phyloP scores from a whole-genome alignment of 2,888 invertebrate genomes.

The Trissolcus japonicus region DNA sequence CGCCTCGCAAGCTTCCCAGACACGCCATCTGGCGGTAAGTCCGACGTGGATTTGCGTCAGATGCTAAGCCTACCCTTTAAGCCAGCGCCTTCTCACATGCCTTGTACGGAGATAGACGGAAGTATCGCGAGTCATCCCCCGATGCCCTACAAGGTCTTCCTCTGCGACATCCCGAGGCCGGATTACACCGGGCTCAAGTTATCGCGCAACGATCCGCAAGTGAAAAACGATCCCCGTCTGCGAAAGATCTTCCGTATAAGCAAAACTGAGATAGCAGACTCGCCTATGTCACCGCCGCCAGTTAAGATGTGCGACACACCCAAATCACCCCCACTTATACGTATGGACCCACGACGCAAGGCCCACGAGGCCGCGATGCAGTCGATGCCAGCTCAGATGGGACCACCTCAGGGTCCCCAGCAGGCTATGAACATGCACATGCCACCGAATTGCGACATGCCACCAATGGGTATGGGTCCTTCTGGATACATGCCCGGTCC shows the following conservation, averaged over 20 bases:
- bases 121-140: constrained; percentile 87
- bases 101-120: constrained; percentile 91
- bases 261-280: constrained; percentile 79
- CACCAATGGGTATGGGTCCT: constrained; percentile 16
- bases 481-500: constrained; percentile 60
- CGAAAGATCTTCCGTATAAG: constrained; percentile 85
- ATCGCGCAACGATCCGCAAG: constrained; percentile 84
- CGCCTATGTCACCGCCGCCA: constrained; percentile 79
- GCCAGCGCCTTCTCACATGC: constrained; percentile 87
- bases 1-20: constrained; percentile 75
- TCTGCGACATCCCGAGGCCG: constrained; percentile 83
- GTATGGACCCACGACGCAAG: constrained; percentile 72
- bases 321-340: constrained; percentile 74
- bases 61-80: constrained; percentile 85
- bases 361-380: constrained; percentile 66
- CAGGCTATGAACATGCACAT: constrained; percentile 20
- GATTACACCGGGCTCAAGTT: constrained; percentile 86
- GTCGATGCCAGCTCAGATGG: not conserved
- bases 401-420: constrained; percentile 45
- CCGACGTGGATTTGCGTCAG: constrained; percentile 85
- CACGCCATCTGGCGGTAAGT: constrained; percentile 64
- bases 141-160: constrained; percentile 81
- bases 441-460: constrained; percentile 29
- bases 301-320: constrained; percentile 72
- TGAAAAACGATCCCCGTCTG: constrained; percentile 85